These are phyloP conservation scores for Drosophila azteca DNA, from an alignment of 1,140 invertebrate species.

Conservation along the genomic window DNA sequence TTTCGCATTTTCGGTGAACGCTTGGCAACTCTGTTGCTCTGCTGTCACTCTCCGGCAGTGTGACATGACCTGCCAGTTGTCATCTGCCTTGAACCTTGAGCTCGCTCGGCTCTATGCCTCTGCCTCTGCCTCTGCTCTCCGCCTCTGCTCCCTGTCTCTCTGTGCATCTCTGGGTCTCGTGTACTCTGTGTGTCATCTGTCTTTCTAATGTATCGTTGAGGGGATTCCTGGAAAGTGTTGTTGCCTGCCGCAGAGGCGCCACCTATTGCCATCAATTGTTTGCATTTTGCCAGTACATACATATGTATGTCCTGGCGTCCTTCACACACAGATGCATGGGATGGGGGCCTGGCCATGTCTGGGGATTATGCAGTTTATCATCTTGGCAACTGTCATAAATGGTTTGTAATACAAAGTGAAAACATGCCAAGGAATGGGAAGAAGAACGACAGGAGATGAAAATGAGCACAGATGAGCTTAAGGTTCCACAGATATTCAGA, in stretches of 20 bases:
- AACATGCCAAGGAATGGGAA: not conserved
- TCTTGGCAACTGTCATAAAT: constrained; percentile 29
- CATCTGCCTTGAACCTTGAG: no score
- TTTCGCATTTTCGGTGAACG: constrained; percentile 14
- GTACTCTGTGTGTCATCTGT: constrained; percentile 25
- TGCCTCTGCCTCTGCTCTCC: not conserved
- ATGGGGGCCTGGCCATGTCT: constrained; percentile 2
- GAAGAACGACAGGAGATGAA: no score
- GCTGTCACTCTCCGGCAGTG: not conserved
- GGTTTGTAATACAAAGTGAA: constrained; percentile 26
- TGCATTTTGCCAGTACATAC: constrained; percentile 15
- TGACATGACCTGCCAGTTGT: constrained; percentile 20
- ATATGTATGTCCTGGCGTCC: constrained; percentile 21
- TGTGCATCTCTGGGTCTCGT: not conserved
- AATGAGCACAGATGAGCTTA: no score
- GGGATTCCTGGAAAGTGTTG: constrained; percentile 3
- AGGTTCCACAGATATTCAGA: no score
- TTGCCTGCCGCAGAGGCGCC: constrained; percentile 8
- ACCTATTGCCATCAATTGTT: constrained; percentile 28
- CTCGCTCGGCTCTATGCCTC: not conserved
- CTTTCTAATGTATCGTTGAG: constrained; percentile 47
- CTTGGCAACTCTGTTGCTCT: constrained; percentile 25
- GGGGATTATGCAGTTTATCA: constrained; percentile 35
- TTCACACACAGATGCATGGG: constrained; percentile 6
- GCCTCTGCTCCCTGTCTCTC: not conserved